phyloP scores from a whole-genome alignment of 64 coral and sea anemone species.

The Hydrozoanthus tunicans region DNA sequence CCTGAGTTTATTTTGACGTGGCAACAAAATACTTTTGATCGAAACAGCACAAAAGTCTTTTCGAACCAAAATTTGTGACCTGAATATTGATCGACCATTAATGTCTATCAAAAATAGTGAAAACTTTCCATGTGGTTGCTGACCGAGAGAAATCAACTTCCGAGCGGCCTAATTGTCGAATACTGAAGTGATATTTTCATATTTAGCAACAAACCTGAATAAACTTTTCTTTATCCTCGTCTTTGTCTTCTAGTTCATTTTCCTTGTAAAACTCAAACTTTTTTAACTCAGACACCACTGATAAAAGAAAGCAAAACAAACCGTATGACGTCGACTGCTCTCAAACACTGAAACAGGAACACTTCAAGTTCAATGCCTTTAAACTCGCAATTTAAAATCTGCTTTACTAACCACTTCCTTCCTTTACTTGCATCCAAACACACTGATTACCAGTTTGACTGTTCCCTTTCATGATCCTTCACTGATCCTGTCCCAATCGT shows the following conservation, averaged over 20 bases:
- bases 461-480: constrained; percentile 4
- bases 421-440: constrained; percentile 23
- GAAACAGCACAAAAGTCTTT: too few relatives aligned
- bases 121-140: too few relatives aligned
- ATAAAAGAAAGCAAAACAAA: neutral
- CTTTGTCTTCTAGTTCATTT: constrained; percentile 25
- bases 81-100: too few relatives aligned
- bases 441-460: neutral
- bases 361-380: neutral
- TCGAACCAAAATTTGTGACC: too few relatives aligned
- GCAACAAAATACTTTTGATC: too few relatives aligned
- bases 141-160: neutral
- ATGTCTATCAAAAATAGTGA: too few relatives aligned
- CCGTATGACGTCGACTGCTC: too few relatives aligned
- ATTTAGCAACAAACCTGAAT: constrained; percentile 30
- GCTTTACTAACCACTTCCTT: constrained; percentile 9
- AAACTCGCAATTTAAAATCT: neutral
- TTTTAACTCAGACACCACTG: constrained; percentile 29
- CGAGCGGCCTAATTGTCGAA: neutral
- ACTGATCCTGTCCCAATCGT: neutral
- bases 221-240: constrained; percentile 34
- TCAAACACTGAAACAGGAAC: neutral
- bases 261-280: constrained; percentile 26
- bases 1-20: too few relatives aligned
- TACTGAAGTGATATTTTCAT: neutral